A percentile compares a stretch with the other conserved stretches of the same genome.
phyloP scores from a whole-genome alignment of 2,888 invertebrate species.

The Clitarchus hookeri region DNA sequence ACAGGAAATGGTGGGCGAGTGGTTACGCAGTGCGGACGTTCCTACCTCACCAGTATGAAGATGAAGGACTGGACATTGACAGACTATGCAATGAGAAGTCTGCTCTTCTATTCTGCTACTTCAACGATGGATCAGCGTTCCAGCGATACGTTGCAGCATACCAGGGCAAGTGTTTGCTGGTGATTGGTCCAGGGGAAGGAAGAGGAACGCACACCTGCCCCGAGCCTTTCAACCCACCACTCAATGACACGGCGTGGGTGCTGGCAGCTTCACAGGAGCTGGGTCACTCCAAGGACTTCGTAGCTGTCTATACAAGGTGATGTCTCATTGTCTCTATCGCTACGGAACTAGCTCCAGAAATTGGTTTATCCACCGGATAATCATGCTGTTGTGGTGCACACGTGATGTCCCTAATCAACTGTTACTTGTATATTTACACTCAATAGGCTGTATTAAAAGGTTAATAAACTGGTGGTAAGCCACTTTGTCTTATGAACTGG shows the following conservation, averaged over 20 bases:
- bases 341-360: not conserved
- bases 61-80: conserved; percentile 49
- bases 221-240: conserved; percentile 65
- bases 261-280: conserved; percentile 64
- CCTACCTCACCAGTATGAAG: conserved; percentile 65
- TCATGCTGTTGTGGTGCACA: no score
- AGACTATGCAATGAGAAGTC: conserved; percentile 11
- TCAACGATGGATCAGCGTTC: conserved; percentile 74
- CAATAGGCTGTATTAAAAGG: no score
- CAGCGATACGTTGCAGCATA: conserved; percentile 67
- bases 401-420: no score
- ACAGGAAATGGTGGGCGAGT: conserved; percentile 73
- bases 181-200: conserved; percentile 72
- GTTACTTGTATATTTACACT: no score
- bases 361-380: no score
- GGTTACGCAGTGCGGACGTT: conserved; percentile 73
- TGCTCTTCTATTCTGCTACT: conserved; percentile 79
- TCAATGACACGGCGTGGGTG: conserved; percentile 59
- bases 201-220: conserved; percentile 72
- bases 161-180: conserved; percentile 67
- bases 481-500: no score
- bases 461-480: no score
- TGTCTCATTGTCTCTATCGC: conserved; percentile 52
- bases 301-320: conserved; percentile 61
- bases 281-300: conserved; percentile 65